Evolutionary conservation across 2,797 vertebrate genomes (phyloP).

Genomic region (Poeciliopsis turneri): DNA sequence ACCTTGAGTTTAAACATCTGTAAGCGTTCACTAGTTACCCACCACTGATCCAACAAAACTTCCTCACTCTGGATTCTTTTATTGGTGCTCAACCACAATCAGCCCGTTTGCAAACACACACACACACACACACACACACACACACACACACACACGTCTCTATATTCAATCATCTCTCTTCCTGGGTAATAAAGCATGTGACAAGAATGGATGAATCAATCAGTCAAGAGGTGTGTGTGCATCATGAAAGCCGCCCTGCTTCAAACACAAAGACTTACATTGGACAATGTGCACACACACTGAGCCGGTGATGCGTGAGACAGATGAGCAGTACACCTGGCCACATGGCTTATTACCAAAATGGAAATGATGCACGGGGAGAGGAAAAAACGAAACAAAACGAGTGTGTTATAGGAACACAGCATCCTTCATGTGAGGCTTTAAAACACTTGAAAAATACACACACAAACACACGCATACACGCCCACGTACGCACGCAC

Average conservation of each 20-base stretch:
- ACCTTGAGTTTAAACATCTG: background rate
- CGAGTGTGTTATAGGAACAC: background rate
- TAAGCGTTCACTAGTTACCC: background rate
- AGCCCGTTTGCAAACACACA: background rate
- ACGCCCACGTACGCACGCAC: background rate
- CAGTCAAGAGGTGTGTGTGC: conserved; percentile 30
- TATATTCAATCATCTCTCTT: conserved; percentile 60
- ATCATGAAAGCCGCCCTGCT: conserved; percentile 13
- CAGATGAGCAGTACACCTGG: conserved; percentile 49
- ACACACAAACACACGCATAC: background rate
- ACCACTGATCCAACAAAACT: background rate
- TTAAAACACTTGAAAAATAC: background rate
- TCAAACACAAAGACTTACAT: conserved; percentile 24
- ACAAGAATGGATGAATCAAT: conserved; percentile 64
- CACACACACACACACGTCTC: conserved; percentile 17
- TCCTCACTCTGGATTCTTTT: background rate
- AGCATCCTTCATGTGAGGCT: conserved; percentile 11
- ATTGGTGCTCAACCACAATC: conserved; percentile 2
- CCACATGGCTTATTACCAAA: conserved; percentile 36
- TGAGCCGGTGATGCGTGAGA: conserved; percentile 46
- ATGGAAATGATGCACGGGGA: conserved; percentile 38
- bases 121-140: background rate
- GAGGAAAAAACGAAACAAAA: conserved; percentile 4
- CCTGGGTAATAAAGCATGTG: conserved; percentile 61
- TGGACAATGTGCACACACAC: conserved; percentile 23